Percentiles rank a stretch among this genome's conserved stretches.
Evolutionary conservation across 2,888 invertebrate genomes (phyloP).

Genomic region (Drosophila sordidapex): DNA sequence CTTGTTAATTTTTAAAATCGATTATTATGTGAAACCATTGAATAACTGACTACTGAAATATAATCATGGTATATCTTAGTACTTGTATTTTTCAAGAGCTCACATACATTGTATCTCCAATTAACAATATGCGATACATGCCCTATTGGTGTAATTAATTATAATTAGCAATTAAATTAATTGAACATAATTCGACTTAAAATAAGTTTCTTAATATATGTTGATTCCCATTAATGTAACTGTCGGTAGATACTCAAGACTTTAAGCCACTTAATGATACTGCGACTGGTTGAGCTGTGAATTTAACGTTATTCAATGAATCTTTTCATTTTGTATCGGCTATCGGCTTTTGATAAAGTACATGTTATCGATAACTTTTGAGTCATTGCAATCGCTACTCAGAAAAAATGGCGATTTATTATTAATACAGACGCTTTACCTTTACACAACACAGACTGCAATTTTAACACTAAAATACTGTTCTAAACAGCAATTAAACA

Average conservation of each 20-base stretch:
- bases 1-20: background rate
- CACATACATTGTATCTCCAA: background rate
- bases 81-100: background rate
- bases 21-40: background rate
- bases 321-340: slow-evolving; percentile 5
- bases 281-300: background rate
- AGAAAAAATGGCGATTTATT: slow-evolving; percentile 72
- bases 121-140: background rate
- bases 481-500: slow-evolving; percentile 40
- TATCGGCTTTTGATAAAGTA: background rate
- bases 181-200: too few species aligned
- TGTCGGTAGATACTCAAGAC: background rate
- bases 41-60: background rate
- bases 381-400: slow-evolving; percentile 53
- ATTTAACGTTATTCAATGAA: background rate
- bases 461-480: slow-evolving; percentile 78
- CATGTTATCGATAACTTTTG: slow-evolving; percentile 35
- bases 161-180: background rate
- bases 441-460: slow-evolving; percentile 74
- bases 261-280: background rate
- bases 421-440: slow-evolving; percentile 62
- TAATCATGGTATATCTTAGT: background rate
- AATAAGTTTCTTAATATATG: background rate
- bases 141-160: background rate
- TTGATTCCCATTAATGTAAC: background rate